Base-by-base conservation (phyloP, 2,797 vertebrate genomes). In the Luscinia luscinia region DNA sequence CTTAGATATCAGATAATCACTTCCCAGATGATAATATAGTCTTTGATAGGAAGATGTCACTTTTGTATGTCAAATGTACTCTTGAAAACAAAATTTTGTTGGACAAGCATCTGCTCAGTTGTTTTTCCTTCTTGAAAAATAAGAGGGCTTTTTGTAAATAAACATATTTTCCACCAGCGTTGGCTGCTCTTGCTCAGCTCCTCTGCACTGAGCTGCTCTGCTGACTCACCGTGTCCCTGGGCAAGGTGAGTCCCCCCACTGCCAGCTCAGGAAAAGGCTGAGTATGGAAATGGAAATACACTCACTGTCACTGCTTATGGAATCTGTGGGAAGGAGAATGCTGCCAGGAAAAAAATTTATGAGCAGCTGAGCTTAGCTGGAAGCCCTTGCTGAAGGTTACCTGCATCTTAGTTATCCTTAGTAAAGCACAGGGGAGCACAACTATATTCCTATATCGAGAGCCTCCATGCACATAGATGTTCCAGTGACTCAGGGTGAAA, bases 231-330 rank as follows among this genome's bases (percentile, higher is more conserved):
- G 0, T 1, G 15, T 84, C 85, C 67, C 83, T 58, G 40, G 40
- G 59, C 85, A 94, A 90, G 93, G 90, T 81, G 90, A 95, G 74
- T 32, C 15, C 17, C 6, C 2, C 21, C 30, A 1, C 18, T 62
- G 83, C 57, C 84, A 80, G 70, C 80, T 90, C 67, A 92, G 67
- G 70, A 64, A 72, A 93, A 78, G 58, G 62, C 61, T 91, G 46
- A 88, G 55, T 34, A 34, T 3, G 11, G 59, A 62, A 78, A 81
- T 48, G 74, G 61, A 83, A 94, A 87, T 34, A 36, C 34, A 0
- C 36, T 84, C 24, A 5, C 57, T 85, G 57, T 46, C 73, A 85
- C 30, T 1, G 0, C 46, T 49, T 61, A 22, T 92, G 75, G 72
- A 91, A 83, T 75, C 52, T 82, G 75, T 43, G 41, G 63, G 64